Evolutionary conservation across 2,797 vertebrate species (phyloP), one percentile per base, ranked within the genome.

Genomic region (Pempheris klunzingeri): DNA sequence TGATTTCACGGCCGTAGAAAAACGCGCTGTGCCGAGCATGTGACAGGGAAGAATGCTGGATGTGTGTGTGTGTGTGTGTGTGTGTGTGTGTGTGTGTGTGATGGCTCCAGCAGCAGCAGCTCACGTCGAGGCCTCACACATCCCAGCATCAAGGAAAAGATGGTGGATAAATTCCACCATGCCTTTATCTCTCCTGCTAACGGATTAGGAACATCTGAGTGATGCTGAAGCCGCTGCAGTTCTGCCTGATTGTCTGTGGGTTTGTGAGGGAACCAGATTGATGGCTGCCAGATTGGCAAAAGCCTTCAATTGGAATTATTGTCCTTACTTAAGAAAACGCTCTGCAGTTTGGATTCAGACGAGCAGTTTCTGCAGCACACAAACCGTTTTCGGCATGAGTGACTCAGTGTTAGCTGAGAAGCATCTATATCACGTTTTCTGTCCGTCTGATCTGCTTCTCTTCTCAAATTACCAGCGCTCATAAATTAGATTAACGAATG

Each of bases 41-140:
- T 88, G 86, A 87, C 69, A 85, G 49, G 69, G 83, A 69, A 82
- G 36, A 90, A 82, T 68, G 79, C 82, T 79, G 78, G 81, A 87
- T 81, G 70, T 77, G 75, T 71, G 57, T 87, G 72, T 49, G 82
- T n/a, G n/a, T n/a, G n/a, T n/a, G n/a, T n/a, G n/a, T n/a, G n/a
- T n/a, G n/a, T n/a, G n/a, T n/a, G n/a, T n/a, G n/a, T n/a, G n/a
- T 81, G 70, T 77, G 75, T 71, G 57, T 87, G 72, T 49, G 82
- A 88, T 84, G 66, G 75, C 69, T 86, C 58, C 81, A 74, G 55
- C 66, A 2, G 66, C 67, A 77, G 73, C 64, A 65, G 82, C 72
- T 84, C 71, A 47, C 46, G 58, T 64, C 47, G 26, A 87, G 80
- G 71, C 86, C 76, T 69, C 28, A 84, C 69, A 89, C 77, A 81